These are phyloP conservation scores for Telmatherina bonti DNA, from an alignment of 2,797 vertebrate species.

Conservation along the genomic window DNA sequence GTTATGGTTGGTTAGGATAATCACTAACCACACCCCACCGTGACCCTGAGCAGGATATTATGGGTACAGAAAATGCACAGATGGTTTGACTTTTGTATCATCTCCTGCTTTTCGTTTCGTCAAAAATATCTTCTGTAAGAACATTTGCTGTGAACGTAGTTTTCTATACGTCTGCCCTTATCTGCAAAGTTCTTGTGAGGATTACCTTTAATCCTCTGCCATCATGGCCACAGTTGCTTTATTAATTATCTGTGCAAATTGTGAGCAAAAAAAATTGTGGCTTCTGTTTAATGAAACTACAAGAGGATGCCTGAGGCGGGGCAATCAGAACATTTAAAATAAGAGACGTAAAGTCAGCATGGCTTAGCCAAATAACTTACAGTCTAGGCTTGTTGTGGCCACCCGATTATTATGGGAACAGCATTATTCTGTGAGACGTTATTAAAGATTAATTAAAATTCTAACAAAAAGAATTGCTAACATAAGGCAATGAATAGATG, in stretches of 20 bases:
- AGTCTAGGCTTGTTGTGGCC: slow-evolving; percentile 50
- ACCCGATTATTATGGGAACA: slow-evolving; percentile 54
- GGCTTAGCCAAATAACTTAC: slow-evolving; percentile 66
- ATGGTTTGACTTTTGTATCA: not conserved
- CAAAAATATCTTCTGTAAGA: not conserved
- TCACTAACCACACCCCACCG: too few relatives aligned
- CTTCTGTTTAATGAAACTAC: slow-evolving; percentile 65
- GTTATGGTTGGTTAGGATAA: not conserved
- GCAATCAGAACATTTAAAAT: slow-evolving; percentile 63
- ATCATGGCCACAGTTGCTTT: slow-evolving; percentile 71
- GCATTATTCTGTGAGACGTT: slow-evolving; percentile 55
- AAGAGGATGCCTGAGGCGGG: slow-evolving; percentile 57
- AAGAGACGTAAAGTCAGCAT: slow-evolving; percentile 47
- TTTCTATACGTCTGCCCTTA: slow-evolving; percentile 72
- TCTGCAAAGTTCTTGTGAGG: slow-evolving; percentile 74
- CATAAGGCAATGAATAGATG: slow-evolving; percentile 40
- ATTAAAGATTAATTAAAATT: slow-evolving; percentile 69
- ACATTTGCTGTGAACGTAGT: slow-evolving; percentile 46
- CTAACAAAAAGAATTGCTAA: slow-evolving; percentile 50
- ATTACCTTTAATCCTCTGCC: slow-evolving; percentile 73
- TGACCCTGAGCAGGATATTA: not conserved
- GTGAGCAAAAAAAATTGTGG: slow-evolving; percentile 68
- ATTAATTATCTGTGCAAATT: slow-evolving; percentile 75
- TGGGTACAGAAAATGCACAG: not conserved
- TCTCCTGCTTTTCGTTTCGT: not conserved